These are phyloP conservation scores for Campodea augens DNA, from an alignment of 1,140 invertebrate species.

Conservation along the genomic window DNA sequence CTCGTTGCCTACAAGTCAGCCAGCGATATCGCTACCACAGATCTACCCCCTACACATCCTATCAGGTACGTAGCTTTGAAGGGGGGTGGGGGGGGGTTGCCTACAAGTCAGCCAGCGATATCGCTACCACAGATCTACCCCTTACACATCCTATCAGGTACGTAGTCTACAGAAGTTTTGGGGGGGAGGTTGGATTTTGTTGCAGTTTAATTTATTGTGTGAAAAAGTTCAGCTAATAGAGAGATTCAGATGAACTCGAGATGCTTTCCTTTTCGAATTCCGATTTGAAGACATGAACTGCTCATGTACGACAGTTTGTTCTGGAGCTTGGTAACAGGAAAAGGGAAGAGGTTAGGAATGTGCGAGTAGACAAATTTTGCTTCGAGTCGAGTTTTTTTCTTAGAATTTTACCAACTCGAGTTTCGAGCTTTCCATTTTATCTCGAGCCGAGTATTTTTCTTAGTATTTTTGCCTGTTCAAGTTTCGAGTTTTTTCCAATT, in stretches of 20 bases:
- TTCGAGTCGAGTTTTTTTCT: too few species aligned
- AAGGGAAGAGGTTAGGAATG: neutral
- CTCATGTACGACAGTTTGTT: neutral
- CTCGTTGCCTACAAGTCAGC: constrained; percentile 93
- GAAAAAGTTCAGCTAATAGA: neutral
- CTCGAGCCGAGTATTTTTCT: too few species aligned
- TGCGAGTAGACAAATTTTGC: too few species aligned
- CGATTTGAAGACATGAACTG: too few species aligned
- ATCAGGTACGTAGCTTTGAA: constrained; percentile 42
- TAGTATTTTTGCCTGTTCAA: too few species aligned
- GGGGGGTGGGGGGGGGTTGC: too few species aligned
- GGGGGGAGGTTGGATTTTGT: neutral
- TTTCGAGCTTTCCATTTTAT: too few species aligned
- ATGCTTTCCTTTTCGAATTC: neutral
- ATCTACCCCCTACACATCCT: constrained; percentile 93
- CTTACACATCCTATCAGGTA: constrained; percentile 88
- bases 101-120: constrained; percentile 92
- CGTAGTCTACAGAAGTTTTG: neutral
- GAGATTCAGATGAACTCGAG: neutral
- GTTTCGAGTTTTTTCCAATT: too few species aligned
- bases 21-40: constrained; percentile 88
- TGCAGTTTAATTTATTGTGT: neutral
- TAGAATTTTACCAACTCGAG: too few species aligned
- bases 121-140: constrained; percentile 88
- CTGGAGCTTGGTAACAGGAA: neutral